Evolutionary conservation across 2,888 invertebrate genomes (phyloP).

Genomic region (Fragum whitleyi): DNA sequence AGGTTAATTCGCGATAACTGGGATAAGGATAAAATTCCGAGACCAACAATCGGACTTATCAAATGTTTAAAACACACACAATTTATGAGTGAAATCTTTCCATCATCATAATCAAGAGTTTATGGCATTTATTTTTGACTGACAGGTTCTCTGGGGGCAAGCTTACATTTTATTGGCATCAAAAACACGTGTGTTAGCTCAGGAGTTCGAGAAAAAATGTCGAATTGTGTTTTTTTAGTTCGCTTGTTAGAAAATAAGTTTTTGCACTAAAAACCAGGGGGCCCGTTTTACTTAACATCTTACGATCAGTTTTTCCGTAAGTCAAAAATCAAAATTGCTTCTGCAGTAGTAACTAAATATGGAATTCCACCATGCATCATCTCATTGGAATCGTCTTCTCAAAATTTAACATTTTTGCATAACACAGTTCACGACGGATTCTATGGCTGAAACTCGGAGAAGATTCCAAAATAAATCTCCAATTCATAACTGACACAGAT

Average conservation of each 20-base stretch:
- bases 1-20: not conserved
- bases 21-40: not conserved
- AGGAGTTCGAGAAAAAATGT: not conserved
- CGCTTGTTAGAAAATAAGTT: too few relatives aligned
- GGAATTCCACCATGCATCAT: too few relatives aligned
- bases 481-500: not conserved
- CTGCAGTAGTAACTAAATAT: too few relatives aligned
- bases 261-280: too few relatives aligned
- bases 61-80: conserved; percentile 21
- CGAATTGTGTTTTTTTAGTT: too few relatives aligned
- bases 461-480: not conserved
- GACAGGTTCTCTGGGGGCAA: conserved; percentile 45
- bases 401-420: too few relatives aligned
- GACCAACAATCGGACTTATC: not conserved
- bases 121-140: conserved; percentile 42
- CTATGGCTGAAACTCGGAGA: too few relatives aligned
- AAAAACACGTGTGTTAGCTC: conserved; percentile 40
- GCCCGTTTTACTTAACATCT: too few relatives aligned
- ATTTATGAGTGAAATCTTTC: conserved; percentile 30
- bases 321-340: too few relatives aligned
- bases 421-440: too few relatives aligned
- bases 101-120: conserved; percentile 19
- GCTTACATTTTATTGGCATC: conserved; percentile 57
- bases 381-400: too few relatives aligned
- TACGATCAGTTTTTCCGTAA: too few relatives aligned